Conservation (phyloP, 53 echinoderm and acorn worm species). For the Arbacia lixula region DNA sequence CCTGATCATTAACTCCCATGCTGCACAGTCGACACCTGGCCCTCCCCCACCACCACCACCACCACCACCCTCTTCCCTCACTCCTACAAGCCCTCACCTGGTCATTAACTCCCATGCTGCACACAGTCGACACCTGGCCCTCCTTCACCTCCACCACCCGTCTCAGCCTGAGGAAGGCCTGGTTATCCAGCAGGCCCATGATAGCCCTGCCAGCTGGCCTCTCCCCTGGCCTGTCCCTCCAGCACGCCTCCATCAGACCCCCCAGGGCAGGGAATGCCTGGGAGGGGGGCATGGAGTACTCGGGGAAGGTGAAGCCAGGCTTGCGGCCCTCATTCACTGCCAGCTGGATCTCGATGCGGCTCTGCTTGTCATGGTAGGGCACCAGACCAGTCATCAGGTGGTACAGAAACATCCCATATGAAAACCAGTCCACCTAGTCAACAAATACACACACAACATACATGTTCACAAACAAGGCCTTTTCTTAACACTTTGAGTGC, state of each 20-base stretch:
- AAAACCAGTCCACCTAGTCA: constrained; percentile 83
- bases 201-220: constrained; percentile 63
- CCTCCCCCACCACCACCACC: constrained; percentile 48
- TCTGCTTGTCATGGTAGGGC: constrained; percentile 70
- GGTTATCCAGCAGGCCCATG: constrained; percentile 34
- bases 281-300: constrained; percentile 54
- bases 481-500: too few relatives aligned
- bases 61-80: background rate
- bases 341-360: constrained; percentile 59
- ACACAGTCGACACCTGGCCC: constrained; percentile 11
- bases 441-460: background rate
- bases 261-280: constrained; percentile 69
- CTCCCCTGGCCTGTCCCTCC: constrained; percentile 66
- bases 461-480: too few relatives aligned
- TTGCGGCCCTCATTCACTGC: constrained; percentile 67
- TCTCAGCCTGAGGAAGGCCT: constrained; percentile 62
- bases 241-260: constrained; percentile 68
- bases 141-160: constrained; percentile 53
- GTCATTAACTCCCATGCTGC: constrained; percentile 22
- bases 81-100: constrained; percentile 1
- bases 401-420: constrained; percentile 80
- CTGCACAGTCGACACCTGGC: constrained; percentile 21
- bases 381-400: constrained; percentile 70
- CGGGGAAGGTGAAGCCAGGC: constrained; percentile 73
- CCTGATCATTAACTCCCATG: constrained; percentile 26